These are phyloP conservation scores for Thelaira solivaga DNA, from an alignment of 2,888 invertebrate species.

Conservation along the genomic window DNA sequence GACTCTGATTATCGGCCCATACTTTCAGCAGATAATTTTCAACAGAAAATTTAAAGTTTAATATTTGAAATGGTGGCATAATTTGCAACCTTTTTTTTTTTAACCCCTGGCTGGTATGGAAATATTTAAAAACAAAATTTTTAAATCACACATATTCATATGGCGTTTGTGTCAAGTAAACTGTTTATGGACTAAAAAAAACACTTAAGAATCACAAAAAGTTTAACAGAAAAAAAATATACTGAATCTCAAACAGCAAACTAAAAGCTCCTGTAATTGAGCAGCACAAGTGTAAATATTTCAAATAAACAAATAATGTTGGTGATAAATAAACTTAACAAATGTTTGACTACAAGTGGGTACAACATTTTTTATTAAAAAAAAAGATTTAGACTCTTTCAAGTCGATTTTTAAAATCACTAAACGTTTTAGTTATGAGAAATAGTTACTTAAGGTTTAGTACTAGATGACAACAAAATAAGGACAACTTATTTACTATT, in stretches of 20 bases:
- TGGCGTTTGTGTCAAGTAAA: conserved; percentile 24
- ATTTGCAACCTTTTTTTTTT: conserved; percentile 42
- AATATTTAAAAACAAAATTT: neutral
- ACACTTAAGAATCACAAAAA: conserved; percentile 19
- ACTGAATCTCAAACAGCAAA: conserved; percentile 15
- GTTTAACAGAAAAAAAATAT: neutral
- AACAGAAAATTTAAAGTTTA: neutral
- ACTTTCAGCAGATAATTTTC: too few species aligned
- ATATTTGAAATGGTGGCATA: conserved; percentile 26
- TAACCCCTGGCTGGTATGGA: conserved; percentile 33
- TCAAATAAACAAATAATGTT: conserved; percentile 50
- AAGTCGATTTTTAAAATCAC: neutral
- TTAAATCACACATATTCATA: conserved; percentile 28
- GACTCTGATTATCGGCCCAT: too few species aligned
- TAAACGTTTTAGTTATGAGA: too few species aligned
- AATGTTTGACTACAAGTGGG: conserved; percentile 11
- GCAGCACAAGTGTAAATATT: conserved; percentile 43
- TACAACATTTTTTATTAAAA: neutral
- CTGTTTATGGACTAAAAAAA: neutral
- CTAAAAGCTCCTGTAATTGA: conserved; percentile 51
- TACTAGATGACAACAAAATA: too few species aligned
- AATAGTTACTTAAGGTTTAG: too few species aligned
- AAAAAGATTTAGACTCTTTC: neutral
- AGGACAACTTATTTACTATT: too few species aligned
- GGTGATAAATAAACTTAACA: conserved; percentile 43